Evolutionary conservation across 2,888 invertebrate species (phyloP).

Genomic region (Abscondita cerata): DNA sequence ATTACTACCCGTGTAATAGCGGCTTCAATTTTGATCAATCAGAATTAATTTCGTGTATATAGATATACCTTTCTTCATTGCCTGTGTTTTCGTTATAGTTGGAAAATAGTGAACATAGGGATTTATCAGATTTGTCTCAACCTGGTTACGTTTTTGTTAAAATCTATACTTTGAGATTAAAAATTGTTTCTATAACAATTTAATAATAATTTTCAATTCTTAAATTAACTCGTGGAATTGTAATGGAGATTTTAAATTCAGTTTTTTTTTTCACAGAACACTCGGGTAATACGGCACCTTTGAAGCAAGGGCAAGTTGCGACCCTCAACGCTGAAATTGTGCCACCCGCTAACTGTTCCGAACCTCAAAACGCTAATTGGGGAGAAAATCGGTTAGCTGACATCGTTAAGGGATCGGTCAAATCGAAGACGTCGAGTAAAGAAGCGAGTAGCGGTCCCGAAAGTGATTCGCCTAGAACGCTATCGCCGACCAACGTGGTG

Average conservation of each 20-base stretch:
- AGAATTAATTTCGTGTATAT: too few relatives aligned
- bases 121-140: too few relatives aligned
- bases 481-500: slow-evolving; percentile 48
- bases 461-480: slow-evolving; percentile 51
- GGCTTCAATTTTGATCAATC: too few relatives aligned
- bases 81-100: too few relatives aligned
- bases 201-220: too few relatives aligned
- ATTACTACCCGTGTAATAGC: too few relatives aligned
- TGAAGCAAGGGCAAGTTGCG: slow-evolving; percentile 44
- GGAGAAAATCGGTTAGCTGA: slow-evolving; percentile 74
- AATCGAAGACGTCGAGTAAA: slow-evolving; percentile 61
- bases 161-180: too few relatives aligned
- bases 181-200: too few relatives aligned
- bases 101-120: too few relatives aligned
- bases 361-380: slow-evolving; percentile 52
- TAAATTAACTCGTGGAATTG: too few relatives aligned
- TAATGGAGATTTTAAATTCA: not conserved
- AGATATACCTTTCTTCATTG: too few relatives aligned
- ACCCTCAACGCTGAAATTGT: slow-evolving; percentile 49
- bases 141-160: too few relatives aligned
- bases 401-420: slow-evolving; percentile 78
- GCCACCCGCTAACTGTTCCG: slow-evolving; percentile 47
- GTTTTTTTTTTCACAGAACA: slow-evolving; percentile 40
- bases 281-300: slow-evolving; percentile 25
- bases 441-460: slow-evolving; percentile 50